Base-by-base conservation (phyloP, 2,888 invertebrate genomes). In the Bombylius discolor region DNA sequence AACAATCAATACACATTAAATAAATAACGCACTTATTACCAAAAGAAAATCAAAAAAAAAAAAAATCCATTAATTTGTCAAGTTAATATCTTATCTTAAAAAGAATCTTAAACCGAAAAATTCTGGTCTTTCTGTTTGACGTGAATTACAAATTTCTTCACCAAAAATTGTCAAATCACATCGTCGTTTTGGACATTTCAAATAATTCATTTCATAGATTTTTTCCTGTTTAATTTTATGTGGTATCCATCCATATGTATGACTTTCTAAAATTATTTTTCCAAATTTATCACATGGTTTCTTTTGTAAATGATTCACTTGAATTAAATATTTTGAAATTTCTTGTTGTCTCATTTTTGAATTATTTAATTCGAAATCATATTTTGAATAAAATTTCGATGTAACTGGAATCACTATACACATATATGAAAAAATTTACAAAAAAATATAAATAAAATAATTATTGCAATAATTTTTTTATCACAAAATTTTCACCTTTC, bases 231-330 rank as follows among this genome's bases (percentile, higher is more conserved):
- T 36, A 6, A 47, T 36, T 36, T 12, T 14, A 3, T n/a, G 11
- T n/a, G 70, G 70, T 53, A 69, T 55, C 71, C 72, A 72, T 32
- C 72, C 72, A 39, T 70, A 71, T 5, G 63, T 63, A 59, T 70
- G 68, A 7, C 68, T 70, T 58, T 70, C 70, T 23, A 70, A 60
- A 6, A 65, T 31, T 4, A 70, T 70, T 42, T 64, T 58, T 11
- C 62, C 63, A 32, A 61, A 55, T 11, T 58, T 53, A 12, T 58
- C 61, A n/a, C 58, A 59, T 1, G 65, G 63, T 45, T 62, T 61
- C 14, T 58, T 42, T 36, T 62, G 59, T 39, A 58, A 54, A 8
- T 60, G 52, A 5, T 56, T 46, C 32, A 56, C 34, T 12, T 55
- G 34, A 34, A 52, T 36, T 46, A 61, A 59, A 53, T 56, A 58